These are phyloP conservation scores for Carassius auratus DNA, from an alignment of 2,113 vertebrate species.

Conservation along the genomic window DNA sequence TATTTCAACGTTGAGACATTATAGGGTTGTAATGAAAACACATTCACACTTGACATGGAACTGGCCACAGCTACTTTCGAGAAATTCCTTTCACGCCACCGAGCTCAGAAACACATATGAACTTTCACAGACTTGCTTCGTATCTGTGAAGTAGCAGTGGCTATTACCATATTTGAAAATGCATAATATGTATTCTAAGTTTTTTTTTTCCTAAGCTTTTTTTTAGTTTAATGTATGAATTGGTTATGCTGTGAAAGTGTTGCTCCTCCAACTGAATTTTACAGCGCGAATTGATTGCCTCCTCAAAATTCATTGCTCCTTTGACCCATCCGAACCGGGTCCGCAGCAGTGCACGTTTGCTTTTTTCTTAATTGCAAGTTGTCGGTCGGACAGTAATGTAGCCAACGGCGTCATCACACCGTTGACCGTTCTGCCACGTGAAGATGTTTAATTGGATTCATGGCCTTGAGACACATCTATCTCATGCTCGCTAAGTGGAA, in stretches of 20 bases:
- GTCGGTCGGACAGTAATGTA: constrained; percentile 18
- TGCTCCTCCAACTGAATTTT: constrained; percentile 44
- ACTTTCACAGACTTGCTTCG: not conserved
- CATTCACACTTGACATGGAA: constrained; percentile 5
- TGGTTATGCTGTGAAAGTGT: constrained; percentile 51
- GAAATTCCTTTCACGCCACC: not conserved
- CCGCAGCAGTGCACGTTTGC: constrained; percentile 17
- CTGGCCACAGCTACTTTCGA: not conserved
- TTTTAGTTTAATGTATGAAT: constrained; percentile 51
- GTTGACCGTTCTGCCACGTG: constrained; percentile 14
- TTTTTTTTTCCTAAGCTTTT: not conserved
- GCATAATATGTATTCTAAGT: constrained; percentile 32
- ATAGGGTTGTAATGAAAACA: constrained; percentile 24
- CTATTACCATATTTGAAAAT: constrained; percentile 39
- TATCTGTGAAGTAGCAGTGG: constrained; percentile 16
- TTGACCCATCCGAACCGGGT: constrained; percentile 51
- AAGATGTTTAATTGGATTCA: constrained; percentile 55
- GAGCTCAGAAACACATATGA: constrained; percentile 7
- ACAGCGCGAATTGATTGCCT: constrained; percentile 54
- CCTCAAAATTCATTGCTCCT: constrained; percentile 59
- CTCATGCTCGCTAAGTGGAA: constrained; percentile 39
- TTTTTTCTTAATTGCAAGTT: constrained; percentile 44
- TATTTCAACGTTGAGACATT: not conserved
- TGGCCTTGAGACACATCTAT: constrained; percentile 52
- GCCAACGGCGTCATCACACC: constrained; percentile 5